These are phyloP conservation scores for Rapana venosa DNA, from an alignment of 2,888 invertebrate species.

Conservation along the genomic window DNA sequence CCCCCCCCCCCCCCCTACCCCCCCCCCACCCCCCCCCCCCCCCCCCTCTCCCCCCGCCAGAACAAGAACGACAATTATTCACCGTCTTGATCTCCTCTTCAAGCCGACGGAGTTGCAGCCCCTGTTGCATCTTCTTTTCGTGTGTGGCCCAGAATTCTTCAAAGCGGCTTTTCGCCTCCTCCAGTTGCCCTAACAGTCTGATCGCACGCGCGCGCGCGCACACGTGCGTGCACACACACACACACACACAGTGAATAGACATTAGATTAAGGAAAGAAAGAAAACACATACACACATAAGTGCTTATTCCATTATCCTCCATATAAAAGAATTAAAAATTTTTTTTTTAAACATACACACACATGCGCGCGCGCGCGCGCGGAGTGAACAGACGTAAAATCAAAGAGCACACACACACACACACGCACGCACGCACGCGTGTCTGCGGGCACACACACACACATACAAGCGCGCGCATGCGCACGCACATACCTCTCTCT, in stretches of 20 bases:
- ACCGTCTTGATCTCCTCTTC: conserved; percentile 96
- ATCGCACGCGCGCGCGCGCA: conserved; percentile 37
- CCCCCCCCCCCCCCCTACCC: no score
- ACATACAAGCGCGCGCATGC: background rate
- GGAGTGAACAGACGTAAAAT: background rate
- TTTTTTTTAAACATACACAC: no score
- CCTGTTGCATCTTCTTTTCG: conserved; percentile 90
- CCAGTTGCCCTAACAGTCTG: conserved; percentile 93
- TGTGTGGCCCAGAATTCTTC: conserved; percentile 96
- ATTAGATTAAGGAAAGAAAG: no score
- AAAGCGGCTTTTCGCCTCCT: conserved; percentile 95
- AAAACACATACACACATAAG: background rate
- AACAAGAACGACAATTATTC: conserved; percentile 45
- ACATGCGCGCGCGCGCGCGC: background rate
- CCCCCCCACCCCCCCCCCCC: no score
- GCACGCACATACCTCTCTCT: background rate
- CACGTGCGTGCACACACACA: background rate
- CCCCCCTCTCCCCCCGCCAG: no score
- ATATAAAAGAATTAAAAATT: no score
- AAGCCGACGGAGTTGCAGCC: conserved; percentile 92
- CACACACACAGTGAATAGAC: background rate
- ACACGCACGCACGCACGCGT: background rate
- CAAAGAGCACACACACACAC: no score
- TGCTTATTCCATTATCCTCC: no score
- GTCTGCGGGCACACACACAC: background rate